These are phyloP conservation scores for Drosophila littoralis DNA, from an alignment of 1,140 invertebrate genomes.

Conservation along the genomic window DNA sequence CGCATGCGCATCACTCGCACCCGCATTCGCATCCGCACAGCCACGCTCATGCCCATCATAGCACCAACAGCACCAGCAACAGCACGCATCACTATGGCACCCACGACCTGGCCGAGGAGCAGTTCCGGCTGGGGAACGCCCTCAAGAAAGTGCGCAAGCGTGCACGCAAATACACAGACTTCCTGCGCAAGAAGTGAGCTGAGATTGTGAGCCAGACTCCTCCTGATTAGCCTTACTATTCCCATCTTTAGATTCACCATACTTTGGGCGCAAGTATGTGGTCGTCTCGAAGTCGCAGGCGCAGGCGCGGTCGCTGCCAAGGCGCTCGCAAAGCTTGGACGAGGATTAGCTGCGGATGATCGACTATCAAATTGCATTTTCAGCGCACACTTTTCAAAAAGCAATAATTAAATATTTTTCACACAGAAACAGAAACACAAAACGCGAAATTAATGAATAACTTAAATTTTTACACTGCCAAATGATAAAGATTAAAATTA, in stretches of 20 bases:
- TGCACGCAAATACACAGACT: conserved; percentile 83
- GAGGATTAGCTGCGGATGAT: conserved; percentile 56
- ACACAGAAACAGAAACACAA: conserved; percentile 29
- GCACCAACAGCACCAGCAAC: conserved; percentile 36
- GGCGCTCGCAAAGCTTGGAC: conserved; percentile 76
- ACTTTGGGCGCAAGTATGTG: conserved; percentile 80
- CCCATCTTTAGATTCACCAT: conserved; percentile 71
- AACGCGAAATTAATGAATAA: conserved; percentile 54
- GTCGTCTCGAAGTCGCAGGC: conserved; percentile 66
- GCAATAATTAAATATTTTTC: conserved; percentile 60
- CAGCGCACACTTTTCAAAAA: conserved; percentile 41
- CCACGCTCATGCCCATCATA: conserved; percentile 40
- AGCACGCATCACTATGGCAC: conserved; percentile 40
- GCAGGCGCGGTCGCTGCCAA: conserved; percentile 33
- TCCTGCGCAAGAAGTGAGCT: conserved; percentile 80
- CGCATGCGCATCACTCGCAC: conserved; percentile 41
- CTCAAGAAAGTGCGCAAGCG: conserved; percentile 81
- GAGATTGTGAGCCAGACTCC: conserved; percentile 7
- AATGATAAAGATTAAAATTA: conserved; percentile 49
- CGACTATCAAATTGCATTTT: conserved; percentile 17
- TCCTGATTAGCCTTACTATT: conserved; percentile 32
- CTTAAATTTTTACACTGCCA: conserved; percentile 82
- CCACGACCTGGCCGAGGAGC: conserved; percentile 55
- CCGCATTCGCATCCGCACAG: conserved; percentile 49
- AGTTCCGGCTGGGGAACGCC: conserved; percentile 76